Conservation (phyloP, 2,888 invertebrate genomes). For the Colostygia pectinataria region DNA sequence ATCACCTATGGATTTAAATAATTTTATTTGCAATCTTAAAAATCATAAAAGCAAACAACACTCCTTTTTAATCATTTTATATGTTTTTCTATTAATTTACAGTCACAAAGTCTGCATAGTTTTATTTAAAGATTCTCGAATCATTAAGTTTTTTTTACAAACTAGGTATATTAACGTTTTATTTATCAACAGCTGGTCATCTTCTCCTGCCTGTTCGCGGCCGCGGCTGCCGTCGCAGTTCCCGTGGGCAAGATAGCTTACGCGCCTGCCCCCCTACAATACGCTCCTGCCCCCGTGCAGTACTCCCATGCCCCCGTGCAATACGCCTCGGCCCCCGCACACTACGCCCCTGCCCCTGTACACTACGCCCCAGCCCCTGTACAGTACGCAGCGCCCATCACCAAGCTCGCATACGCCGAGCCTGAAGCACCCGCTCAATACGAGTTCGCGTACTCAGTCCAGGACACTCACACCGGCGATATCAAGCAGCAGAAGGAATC, state of each 20-base stretch:
- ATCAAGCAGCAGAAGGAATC: slow-evolving; percentile 74
- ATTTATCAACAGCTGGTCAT: slow-evolving; percentile 45
- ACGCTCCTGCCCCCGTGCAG: slow-evolving; percentile 20
- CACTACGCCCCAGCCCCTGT: slow-evolving; percentile 30
- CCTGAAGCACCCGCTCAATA: slow-evolving; percentile 68
- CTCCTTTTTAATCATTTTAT: no score
- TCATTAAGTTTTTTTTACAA: no score
- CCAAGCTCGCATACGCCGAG: slow-evolving; percentile 60
- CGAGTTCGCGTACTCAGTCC: slow-evolving; percentile 73
- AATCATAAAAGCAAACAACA: no score
- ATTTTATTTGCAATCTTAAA: no score
- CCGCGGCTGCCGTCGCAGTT: slow-evolving; percentile 50
- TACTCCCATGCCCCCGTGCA: slow-evolving; percentile 16
- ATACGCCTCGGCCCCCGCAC: slow-evolving; percentile 31
- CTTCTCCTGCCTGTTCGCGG: slow-evolving; percentile 53
- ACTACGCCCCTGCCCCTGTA: slow-evolving; percentile 15
- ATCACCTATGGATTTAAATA: no score
- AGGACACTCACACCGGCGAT: slow-evolving; percentile 71
- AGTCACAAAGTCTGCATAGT: no score
- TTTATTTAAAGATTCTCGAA: no score
- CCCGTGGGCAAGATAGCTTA: slow-evolving; percentile 40
- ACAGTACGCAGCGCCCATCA: slow-evolving; percentile 48
- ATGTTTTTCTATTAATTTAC: no score
- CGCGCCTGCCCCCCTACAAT: slow-evolving; percentile 22
- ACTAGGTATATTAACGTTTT: neutral